Conservation (phyloP, 1,140 invertebrate genomes). For the Phthorimaea operculella region DNA sequence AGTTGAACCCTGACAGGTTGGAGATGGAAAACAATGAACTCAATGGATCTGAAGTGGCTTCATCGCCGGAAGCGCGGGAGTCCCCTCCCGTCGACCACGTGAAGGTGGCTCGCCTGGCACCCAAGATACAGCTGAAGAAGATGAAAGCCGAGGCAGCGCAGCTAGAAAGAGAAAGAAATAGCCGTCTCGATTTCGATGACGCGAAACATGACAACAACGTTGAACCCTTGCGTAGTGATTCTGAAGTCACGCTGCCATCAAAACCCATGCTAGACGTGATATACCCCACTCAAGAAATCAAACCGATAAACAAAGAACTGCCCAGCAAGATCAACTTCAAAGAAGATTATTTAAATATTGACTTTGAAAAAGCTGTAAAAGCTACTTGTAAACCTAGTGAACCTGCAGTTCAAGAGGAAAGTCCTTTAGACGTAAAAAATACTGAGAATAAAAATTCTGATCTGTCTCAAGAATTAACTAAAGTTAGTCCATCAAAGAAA, state of each 20-base stretch:
- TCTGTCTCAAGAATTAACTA: no score
- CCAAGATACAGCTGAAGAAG: conserved; percentile 66
- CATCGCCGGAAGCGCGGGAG: conserved; percentile 43
- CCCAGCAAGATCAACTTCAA: neutral
- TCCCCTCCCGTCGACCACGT: conserved; percentile 49
- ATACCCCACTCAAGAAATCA: conserved; percentile 34
- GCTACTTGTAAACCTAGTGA: no score
- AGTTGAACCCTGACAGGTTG: conserved; percentile 55
- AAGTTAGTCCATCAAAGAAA: no score
- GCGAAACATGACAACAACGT: neutral
- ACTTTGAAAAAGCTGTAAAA: no score
- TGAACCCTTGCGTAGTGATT: neutral
- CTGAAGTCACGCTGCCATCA: neutral
- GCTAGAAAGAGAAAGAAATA: conserved; percentile 42
- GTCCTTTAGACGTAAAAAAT: no score
- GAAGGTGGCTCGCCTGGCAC: conserved; percentile 55
- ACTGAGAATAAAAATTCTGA: no score
- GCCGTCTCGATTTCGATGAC: conserved; percentile 16
- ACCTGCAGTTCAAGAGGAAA: no score
- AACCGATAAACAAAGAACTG: conserved; percentile 21
- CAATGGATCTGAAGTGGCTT: conserved; percentile 42
- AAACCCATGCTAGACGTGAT: conserved; percentile 18
- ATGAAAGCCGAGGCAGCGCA: conserved; percentile 59
- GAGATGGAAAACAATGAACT: conserved; percentile 46
- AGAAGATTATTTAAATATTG: neutral